Conservation (phyloP, 2,888 invertebrate species). For the Trissolcus japonicus region DNA sequence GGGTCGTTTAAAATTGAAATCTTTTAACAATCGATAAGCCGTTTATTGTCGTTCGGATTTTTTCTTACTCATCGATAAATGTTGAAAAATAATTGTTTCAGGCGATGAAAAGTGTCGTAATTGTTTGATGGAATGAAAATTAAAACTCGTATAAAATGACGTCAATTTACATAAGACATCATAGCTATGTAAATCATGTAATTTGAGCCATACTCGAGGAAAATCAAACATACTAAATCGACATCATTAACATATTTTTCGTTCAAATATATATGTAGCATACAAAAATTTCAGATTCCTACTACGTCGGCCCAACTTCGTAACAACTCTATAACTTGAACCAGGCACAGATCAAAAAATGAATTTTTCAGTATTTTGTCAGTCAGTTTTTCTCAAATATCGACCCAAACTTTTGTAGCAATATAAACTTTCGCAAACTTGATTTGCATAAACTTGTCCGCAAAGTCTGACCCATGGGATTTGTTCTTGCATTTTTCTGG, state of each 20-base stretch:
- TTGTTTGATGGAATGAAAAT: no score
- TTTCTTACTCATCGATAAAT: no score
- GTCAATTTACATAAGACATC: no score
- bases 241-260: conserved; percentile 11
- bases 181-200: no score
- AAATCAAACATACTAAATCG: background rate
- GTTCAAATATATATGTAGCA: background rate
- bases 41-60: no score
- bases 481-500: conserved; percentile 4
- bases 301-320: conserved; percentile 1
- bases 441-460: conserved; percentile 33
- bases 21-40: background rate
- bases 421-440: conserved; percentile 27
- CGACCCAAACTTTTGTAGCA: conserved; percentile 32
- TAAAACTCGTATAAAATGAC: no score
- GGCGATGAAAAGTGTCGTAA: no score
- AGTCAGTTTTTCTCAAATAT: conserved; percentile 20
- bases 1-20: background rate
- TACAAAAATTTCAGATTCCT: conserved; percentile 4
- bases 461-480: conserved; percentile 18
- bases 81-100: no score
- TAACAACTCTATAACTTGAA: conserved; percentile 23
- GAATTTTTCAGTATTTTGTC: conserved; percentile 36
- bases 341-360: conserved; percentile 27
- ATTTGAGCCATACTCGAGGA: no score